phyloP scores from a whole-genome alignment of 2,113 vertebrate genomes.

The Coptodon bakossiorum region DNA sequence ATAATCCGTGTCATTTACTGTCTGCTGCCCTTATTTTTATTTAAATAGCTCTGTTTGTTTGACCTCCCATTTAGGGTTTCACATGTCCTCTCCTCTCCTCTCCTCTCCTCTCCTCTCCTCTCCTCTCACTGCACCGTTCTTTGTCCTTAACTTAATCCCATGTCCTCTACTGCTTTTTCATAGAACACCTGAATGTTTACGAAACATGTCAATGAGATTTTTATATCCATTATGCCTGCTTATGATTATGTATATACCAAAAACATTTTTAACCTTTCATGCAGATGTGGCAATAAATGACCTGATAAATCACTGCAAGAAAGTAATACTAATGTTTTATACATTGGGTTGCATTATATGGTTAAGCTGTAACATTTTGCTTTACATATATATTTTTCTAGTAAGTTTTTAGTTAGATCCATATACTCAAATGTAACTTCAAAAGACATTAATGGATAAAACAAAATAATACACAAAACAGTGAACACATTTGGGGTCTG shows the following conservation, averaged over 20 bases:
- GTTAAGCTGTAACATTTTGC: not conserved
- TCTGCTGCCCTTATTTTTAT: not conserved
- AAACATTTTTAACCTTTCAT: not conserved
- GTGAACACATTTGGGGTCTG: not conserved
- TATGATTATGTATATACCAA: not conserved
- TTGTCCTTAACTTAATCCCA: constrained; percentile 15
- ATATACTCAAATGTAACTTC: not conserved
- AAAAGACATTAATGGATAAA: not conserved
- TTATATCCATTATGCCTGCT: not conserved
- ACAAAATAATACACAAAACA: not conserved
- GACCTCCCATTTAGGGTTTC: not conserved
- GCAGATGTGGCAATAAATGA: not conserved
- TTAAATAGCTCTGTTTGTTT: not conserved
- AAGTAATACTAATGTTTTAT: not conserved
- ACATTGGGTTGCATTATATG: not conserved
- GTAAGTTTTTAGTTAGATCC: not conserved
- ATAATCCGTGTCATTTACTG: not conserved
- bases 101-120: not conserved
- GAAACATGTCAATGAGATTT: not conserved
- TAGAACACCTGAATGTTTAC: not conserved
- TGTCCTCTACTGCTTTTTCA: not conserved
- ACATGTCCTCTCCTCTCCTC: not conserved
- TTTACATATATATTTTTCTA: not conserved
- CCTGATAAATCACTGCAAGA: not conserved
- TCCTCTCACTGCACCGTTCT: not conserved